Evolutionary conservation across 2,797 vertebrate species (phyloP).

Genomic region (Glyptemys insculpta): DNA sequence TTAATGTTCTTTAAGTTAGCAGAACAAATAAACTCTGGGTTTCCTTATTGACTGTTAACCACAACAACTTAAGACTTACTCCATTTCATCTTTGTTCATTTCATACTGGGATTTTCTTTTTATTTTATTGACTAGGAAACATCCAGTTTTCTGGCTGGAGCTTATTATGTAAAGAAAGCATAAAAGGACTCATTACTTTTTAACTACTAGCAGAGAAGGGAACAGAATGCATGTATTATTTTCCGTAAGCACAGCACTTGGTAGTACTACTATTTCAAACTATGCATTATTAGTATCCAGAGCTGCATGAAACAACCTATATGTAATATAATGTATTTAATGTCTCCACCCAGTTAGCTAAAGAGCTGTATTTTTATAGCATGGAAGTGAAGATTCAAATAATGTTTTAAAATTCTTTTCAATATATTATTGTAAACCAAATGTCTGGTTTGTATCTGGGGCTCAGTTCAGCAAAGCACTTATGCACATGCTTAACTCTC

Average conservation of each 20-base stretch:
- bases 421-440: neutral
- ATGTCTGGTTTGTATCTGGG: neutral
- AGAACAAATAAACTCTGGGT: constrained; percentile 72
- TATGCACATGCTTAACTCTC: neutral
- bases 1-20: constrained; percentile 67
- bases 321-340: neutral
- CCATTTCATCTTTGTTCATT: constrained; percentile 64
- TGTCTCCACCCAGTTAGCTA: neutral
- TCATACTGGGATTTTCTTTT: constrained; percentile 70
- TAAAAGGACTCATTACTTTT: constrained; percentile 76
- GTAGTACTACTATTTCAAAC: constrained; percentile 58
- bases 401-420: neutral
- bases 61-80: constrained; percentile 70
- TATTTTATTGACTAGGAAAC: constrained; percentile 72
- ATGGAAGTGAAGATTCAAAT: neutral
- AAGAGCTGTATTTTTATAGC: neutral
- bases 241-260: constrained; percentile 59
- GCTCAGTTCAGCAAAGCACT: neutral
- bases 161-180: constrained; percentile 78
- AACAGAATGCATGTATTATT: constrained; percentile 64
- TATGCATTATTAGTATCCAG: constrained; percentile 38
- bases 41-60: constrained; percentile 79
- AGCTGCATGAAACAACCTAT: constrained; percentile 36
- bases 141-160: constrained; percentile 75
- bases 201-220: constrained; percentile 75